Percentiles rank a stretch among this genome's conserved stretches.
phyloP scores from a whole-genome alignment of 2,797 vertebrate genomes.

The Enteromius mattozi region DNA sequence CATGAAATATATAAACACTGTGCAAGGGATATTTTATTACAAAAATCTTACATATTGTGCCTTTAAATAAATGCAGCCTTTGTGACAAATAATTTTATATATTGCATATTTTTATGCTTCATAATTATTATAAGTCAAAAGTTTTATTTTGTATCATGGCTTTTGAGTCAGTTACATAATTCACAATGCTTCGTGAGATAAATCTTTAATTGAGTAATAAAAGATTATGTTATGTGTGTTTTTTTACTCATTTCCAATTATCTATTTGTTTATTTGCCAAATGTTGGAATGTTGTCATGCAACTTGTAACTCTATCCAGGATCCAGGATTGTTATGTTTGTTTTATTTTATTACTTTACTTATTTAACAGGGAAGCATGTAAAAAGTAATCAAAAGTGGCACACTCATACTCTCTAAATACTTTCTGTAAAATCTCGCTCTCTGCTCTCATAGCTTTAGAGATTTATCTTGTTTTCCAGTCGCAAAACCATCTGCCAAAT shows the following conservation, averaged over 20 bases:
- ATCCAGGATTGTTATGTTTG: not conserved
- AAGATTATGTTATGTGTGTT: not conserved
- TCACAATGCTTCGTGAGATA: not conserved
- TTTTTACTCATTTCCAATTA: not conserved
- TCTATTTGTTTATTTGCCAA: not conserved
- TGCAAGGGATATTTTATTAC: too few relatives aligned
- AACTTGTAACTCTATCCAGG: not conserved
- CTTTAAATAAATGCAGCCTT: not conserved
- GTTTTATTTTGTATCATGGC: not conserved
- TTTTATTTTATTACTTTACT: not conserved
- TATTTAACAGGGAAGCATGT: not conserved
- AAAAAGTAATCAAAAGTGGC: not conserved
- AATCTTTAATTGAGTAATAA: not conserved
- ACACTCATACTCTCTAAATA: not conserved
- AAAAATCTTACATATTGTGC: too few relatives aligned
- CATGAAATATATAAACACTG: too few relatives aligned
- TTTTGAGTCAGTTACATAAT: not conserved
- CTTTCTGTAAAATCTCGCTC: slow-evolving; percentile 1
- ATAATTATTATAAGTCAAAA: not conserved
- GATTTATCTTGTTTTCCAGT: slow-evolving; percentile 73
- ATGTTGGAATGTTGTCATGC: not conserved
- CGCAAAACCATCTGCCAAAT: slow-evolving; percentile 75
- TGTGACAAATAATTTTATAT: not conserved
- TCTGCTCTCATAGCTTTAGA: slow-evolving; percentile 8
- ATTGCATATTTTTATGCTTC: not conserved